A percentile compares a stretch with the other conserved stretches of the same genome.
Conservation (phyloP, 2,888 invertebrate species). For the Aspidapion aeneum region DNA sequence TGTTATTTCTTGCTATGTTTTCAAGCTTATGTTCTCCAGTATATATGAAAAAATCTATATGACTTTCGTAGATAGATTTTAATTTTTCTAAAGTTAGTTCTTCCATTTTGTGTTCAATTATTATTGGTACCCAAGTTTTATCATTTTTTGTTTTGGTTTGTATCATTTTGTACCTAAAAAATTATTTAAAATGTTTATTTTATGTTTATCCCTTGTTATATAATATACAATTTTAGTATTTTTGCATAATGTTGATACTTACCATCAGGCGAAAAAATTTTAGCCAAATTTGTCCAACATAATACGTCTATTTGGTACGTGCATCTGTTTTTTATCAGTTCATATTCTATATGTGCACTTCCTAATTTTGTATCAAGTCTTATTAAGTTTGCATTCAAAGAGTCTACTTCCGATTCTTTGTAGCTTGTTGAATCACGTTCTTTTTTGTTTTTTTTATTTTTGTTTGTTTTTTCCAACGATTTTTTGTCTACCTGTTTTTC, state of each 20-base stretch:
- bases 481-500: neutral
- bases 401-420: neutral
- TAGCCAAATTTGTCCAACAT: conserved; percentile 33
- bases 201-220: too few relatives aligned
- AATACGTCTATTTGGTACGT: conserved; percentile 32
- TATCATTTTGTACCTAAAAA: conserved; percentile 18
- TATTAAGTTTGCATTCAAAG: neutral
- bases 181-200: too few relatives aligned
- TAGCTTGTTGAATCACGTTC: neutral
- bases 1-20: conserved; percentile 4
- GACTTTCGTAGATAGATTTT: conserved; percentile 4
- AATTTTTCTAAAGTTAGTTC: conserved; percentile 27
- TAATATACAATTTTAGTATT: too few relatives aligned
- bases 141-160: conserved; percentile 27
- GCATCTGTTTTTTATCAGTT: conserved; percentile 28
- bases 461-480: neutral
- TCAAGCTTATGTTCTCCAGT: conserved; percentile 24
- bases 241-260: too few relatives aligned
- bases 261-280: conserved; percentile 16
- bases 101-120: conserved; percentile 29
- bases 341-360: conserved; percentile 30
- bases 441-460: neutral
- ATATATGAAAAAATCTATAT: conserved; percentile 22
- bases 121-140: conserved; percentile 31
- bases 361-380: neutral